phyloP scores from a whole-genome alignment of 2,113 vertebrate genomes.

The Clarias magur region DNA sequence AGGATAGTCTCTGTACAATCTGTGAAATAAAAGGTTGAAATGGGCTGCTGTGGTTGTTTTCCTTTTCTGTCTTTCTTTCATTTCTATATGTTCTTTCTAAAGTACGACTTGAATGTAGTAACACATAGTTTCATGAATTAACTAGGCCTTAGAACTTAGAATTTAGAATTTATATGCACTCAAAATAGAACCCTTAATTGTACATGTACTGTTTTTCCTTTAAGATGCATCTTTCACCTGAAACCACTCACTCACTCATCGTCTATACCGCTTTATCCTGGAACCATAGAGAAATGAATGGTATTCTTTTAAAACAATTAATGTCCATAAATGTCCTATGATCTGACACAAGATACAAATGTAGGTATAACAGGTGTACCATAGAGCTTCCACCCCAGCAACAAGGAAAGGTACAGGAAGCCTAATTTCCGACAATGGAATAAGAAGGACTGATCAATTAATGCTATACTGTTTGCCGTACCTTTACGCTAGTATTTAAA shows the following conservation, averaged over 20 bases:
- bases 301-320: neutral
- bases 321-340: neutral
- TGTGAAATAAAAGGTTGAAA: neutral
- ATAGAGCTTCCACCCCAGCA: neutral
- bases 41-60: neutral
- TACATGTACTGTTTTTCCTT: no score
- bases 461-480: no score
- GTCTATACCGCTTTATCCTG: neutral
- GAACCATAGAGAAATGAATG: neutral
- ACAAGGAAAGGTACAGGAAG: neutral
- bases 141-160: neutral
- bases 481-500: no score
- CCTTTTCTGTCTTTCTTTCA: neutral
- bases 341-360: neutral
- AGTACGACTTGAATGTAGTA: neutral
- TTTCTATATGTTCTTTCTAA: no score
- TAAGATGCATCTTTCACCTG: neutral
- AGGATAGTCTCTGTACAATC: neutral
- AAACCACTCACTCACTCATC: neutral
- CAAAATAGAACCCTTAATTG: neutral
- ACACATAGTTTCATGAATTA: neutral
- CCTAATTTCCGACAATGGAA: no score
- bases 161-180: neutral
- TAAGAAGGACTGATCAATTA: no score
- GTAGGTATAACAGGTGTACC: neutral